Evolutionary conservation across 2,113 vertebrate species (phyloP), one percentile per base, ranked within the genome.

Genomic region (Polypterus bichir): DNA sequence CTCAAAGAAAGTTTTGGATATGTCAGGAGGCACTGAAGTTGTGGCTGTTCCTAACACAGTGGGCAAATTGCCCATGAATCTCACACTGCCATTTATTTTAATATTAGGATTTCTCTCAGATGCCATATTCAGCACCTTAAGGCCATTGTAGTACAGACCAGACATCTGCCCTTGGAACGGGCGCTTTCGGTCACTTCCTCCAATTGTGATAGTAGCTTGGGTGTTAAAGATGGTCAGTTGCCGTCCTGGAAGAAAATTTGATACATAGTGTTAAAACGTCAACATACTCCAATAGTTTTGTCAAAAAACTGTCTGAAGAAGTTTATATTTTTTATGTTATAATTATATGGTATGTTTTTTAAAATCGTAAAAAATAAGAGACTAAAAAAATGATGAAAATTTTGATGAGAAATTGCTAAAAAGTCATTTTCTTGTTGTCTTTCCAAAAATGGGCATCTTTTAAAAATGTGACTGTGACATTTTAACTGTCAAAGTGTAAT

Each of bases 201-300:
- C 95, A 51, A 98, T 93, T 74, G 94, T 92, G 83, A 98, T 98
- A 67, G 92, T 91, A 61, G 95, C 95, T 83, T 98, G 95, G 79
- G 94, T 98, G 90, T 98, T 98, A 91, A 98, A 98, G 89, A 98
- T 97, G 69, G 95, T 98, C 83, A 98, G 81, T 87, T 97, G 94
- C 64, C 95, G 94, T 76, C 95, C 95, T 89, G 78, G 52, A 69
- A 67, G 62, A 73, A 76, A 74, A 73, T 68, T 49, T 54, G 47
- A 49, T 10, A 44, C 64, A 80, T 76, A 78, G 75, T 81, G 81
- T 83, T 85, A 6, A 65, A 62, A 78, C 86, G 85, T 87, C 79
- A 84, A 69, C 72, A 69, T 27, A 27, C 27, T 27, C 27, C 27
- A 27, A 27, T 27, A 27, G 27, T 27, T 27, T 27, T 27, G 27